Evolutionary conservation across 2,888 invertebrate genomes (phyloP).

Genomic region (Hydrotaea cyrtoneurina): DNA sequence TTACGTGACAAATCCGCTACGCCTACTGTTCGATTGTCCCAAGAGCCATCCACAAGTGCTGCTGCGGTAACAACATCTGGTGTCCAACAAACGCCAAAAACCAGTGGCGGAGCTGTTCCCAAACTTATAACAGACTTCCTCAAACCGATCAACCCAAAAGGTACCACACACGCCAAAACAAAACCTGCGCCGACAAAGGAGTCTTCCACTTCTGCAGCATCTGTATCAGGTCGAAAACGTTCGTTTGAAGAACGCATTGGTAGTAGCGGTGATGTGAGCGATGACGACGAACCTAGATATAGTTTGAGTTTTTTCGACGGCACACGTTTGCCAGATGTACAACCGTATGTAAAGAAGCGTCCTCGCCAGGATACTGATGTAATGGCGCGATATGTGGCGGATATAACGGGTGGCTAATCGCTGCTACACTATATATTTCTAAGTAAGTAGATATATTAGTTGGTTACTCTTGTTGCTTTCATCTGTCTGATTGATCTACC

Average conservation of each 20-base stretch:
- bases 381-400: constrained; percentile 46
- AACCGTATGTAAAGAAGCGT: constrained; percentile 51
- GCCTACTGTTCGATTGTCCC: background rate
- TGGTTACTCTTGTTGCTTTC: too few species aligned
- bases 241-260: background rate
- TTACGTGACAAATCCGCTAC: background rate
- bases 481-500: too few species aligned
- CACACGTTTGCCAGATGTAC: constrained; percentile 51
- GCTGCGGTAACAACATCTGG: background rate
- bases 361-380: constrained; percentile 1
- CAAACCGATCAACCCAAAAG: too few species aligned
- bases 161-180: too few species aligned
- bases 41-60: constrained; percentile 10
- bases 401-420: constrained; percentile 49
- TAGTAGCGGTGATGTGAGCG: constrained; percentile 20
- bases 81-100: too few species aligned
- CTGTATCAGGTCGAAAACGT: constrained; percentile 28
- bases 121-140: too few species aligned
- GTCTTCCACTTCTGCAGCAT: background rate
- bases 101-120: too few species aligned
- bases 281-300: constrained; percentile 8
- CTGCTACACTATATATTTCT: too few species aligned
- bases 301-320: constrained; percentile 49
- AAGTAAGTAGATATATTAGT: background rate
- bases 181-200: constrained; percentile 29